Conservation (phyloP, 1,140 invertebrate genomes). For the Aradophagus sp. region DNA sequence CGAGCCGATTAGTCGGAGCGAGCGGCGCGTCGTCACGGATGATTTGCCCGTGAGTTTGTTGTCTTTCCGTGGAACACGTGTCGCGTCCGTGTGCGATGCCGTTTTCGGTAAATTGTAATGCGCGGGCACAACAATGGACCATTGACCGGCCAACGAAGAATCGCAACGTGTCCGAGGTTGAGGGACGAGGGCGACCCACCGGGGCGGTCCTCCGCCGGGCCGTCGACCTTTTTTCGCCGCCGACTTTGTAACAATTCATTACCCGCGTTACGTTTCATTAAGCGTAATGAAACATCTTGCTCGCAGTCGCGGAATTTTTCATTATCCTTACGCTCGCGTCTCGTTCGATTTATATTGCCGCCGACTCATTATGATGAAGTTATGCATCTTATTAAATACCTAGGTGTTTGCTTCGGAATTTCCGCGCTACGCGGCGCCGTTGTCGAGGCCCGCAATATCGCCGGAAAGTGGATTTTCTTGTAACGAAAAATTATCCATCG, state of each 20-base stretch:
- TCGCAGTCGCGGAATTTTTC: slow-evolving; percentile 45
- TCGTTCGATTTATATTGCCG: slow-evolving; percentile 54
- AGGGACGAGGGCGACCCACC: too few relatives aligned
- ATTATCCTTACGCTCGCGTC: slow-evolving; percentile 37
- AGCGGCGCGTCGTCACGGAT: too few relatives aligned
- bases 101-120: slow-evolving; percentile 19
- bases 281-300: slow-evolving; percentile 30
- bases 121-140: slow-evolving; percentile 14
- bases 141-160: too few relatives aligned
- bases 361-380: slow-evolving; percentile 57
- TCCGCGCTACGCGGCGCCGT: slow-evolving; percentile 19
- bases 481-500: slow-evolving; percentile 51
- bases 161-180: too few relatives aligned
- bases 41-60: too few relatives aligned
- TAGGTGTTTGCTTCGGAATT: slow-evolving; percentile 57
- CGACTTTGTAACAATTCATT: slow-evolving; percentile 33
- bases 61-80: too few relatives aligned
- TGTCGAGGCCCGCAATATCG: slow-evolving; percentile 38
- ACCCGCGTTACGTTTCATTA: slow-evolving; percentile 33
- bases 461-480: slow-evolving; percentile 48
- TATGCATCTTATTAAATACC: slow-evolving; percentile 60
- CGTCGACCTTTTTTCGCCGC: too few relatives aligned
- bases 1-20: slow-evolving; percentile 41
- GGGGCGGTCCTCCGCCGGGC: too few relatives aligned
- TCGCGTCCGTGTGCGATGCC: slow-evolving; percentile 6